Percentiles rank a stretch among this genome's conserved stretches.
These are phyloP conservation scores for Conchocele bisecta DNA, from an alignment of 2,888 invertebrate species.

Conservation along the genomic window DNA sequence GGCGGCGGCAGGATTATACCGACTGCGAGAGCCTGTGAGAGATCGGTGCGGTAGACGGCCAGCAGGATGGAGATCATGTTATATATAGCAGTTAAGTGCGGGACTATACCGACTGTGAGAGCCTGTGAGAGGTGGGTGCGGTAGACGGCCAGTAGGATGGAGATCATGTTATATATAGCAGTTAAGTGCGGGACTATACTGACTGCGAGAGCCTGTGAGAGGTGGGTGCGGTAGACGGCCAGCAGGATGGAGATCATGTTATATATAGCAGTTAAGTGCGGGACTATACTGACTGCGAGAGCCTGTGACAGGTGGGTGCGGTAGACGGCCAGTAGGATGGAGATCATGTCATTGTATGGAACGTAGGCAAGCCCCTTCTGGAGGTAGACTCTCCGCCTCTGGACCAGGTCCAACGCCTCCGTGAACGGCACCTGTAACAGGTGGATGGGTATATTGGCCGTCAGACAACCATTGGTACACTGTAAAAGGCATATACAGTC, in stretches of 20 bases:
- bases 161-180: constrained; percentile 93
- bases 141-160: constrained; percentile 91
- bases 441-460: constrained; percentile 72
- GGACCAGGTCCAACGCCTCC: constrained; percentile 93
- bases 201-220: constrained; percentile 88
- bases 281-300: constrained; percentile 85
- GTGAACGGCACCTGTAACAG: constrained; percentile 92
- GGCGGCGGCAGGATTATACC: too few relatives aligned
- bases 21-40: constrained; percentile 88
- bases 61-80: constrained; percentile 93
- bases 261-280: too few relatives aligned
- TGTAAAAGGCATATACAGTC: background rate
- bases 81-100: too few relatives aligned
- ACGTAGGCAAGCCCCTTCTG: constrained; percentile 93
- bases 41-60: constrained; percentile 88
- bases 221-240: constrained; percentile 88
- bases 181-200: too few relatives aligned
- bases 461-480: background rate
- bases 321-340: constrained; percentile 91
- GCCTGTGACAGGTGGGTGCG: constrained; percentile 88
- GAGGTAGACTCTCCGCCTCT: constrained; percentile 90
- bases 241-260: constrained; percentile 93
- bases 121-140: constrained; percentile 88
- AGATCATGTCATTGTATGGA: constrained; percentile 91
- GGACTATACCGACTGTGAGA: constrained; percentile 86